Percentiles rank a stretch among this genome's conserved stretches.
Evolutionary conservation across 2,888 invertebrate genomes (phyloP).

Genomic region (Eupeodes latifasciatus): DNA sequence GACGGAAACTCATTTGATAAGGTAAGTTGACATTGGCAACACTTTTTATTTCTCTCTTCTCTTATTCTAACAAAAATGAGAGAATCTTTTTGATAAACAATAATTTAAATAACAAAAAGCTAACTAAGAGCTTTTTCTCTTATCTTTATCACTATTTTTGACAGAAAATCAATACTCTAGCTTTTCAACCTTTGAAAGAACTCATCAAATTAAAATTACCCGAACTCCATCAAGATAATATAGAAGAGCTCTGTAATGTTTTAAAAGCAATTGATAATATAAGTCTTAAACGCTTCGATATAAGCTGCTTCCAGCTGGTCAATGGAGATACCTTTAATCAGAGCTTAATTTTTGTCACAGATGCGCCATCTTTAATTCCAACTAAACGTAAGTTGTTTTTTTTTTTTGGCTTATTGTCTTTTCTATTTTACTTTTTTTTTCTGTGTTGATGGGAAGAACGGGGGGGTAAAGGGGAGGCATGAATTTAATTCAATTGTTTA

Average conservation of each 20-base stretch:
- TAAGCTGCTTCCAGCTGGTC: slow-evolving; percentile 83
- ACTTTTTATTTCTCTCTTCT: slow-evolving; percentile 35
- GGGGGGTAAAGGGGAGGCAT: background rate
- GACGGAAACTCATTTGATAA: slow-evolving; percentile 82
- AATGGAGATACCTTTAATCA: slow-evolving; percentile 83
- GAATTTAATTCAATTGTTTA: slow-evolving; percentile 45
- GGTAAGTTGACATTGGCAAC: slow-evolving; percentile 77
- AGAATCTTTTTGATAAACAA: slow-evolving; percentile 14
- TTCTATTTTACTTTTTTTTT: background rate
- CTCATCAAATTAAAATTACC: slow-evolving; percentile 82
- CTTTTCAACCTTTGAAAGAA: slow-evolving; percentile 82
- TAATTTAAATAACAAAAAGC: background rate
- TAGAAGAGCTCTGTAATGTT: slow-evolving; percentile 82
- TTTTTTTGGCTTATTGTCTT: background rate
- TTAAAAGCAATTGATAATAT: slow-evolving; percentile 83
- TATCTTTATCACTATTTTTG: slow-evolving; percentile 46
- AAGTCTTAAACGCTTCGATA: slow-evolving; percentile 81
- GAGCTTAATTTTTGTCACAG: slow-evolving; percentile 81
- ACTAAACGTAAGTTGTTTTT: slow-evolving; percentile 21
- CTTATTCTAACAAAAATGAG: background rate
- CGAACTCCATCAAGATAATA: slow-evolving; percentile 80
- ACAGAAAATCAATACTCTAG: slow-evolving; percentile 83
- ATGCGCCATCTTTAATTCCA: slow-evolving; percentile 78
- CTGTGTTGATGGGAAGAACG: background rate
- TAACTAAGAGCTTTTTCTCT: slow-evolving; percentile 58